Evolutionary conservation across 2,888 invertebrate species (phyloP), one percentile per base, ranked within the genome.

Genomic region (Dryocosmus kuriphilus): DNA sequence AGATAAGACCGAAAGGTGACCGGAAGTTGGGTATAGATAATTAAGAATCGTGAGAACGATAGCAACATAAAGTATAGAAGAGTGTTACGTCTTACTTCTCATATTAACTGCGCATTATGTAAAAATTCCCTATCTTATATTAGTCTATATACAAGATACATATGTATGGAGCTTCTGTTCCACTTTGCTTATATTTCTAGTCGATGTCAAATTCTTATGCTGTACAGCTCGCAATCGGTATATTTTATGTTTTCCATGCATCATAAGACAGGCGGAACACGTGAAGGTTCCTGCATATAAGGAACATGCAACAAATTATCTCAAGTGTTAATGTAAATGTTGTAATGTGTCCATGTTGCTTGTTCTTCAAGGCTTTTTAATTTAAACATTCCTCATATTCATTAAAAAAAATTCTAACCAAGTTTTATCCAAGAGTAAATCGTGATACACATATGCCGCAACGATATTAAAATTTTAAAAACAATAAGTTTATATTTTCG

Each of bases 1-100:
- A 83, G 83, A 82, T 82, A 82, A 82, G 77, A 80, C 80, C 79
- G 77, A 80, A 82, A 80, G 81, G 79, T 80, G 80, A 82, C 80
- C 82, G 82, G 82, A 82, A 82, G 80, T 82, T 77, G 77, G 81
- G 80, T 80, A 51, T n/a, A 81, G 81, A 81, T 81, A 82, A 81
- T 81, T 82, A 81, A 82, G 81, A 78, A 79, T 80, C 80, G 80
- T 82, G 82, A 81, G 82, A 82, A 81, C 81, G 82, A 81, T 82
- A 82, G 80, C 30, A 30, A 27, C 71, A 71, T 71, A 51, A 71
- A 71, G 75, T 73, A 78, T 79, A 75, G 77, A 81, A 75, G 81
- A 79, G 80, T 77, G 80, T 81, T 82, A 81, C 81, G 80, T 81
- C 81, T 80, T 63, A 80, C 73, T 77, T 80, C 80, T 82, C 80